phyloP scores from a whole-genome alignment of 2,888 invertebrate species.

The Apamea sordens region DNA sequence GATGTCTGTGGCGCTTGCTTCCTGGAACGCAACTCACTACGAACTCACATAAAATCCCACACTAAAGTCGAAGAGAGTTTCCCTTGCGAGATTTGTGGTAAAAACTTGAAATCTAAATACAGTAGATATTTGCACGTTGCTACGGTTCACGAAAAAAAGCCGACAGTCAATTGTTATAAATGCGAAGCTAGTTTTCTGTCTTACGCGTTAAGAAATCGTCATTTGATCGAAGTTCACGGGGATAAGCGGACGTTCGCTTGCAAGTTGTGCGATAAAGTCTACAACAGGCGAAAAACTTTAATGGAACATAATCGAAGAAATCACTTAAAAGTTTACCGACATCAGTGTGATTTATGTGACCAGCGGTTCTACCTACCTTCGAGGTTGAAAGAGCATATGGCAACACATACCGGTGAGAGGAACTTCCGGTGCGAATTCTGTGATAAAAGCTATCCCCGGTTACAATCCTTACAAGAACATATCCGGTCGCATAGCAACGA shows the following conservation, averaged over 20 bases:
- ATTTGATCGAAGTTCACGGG: conserved; percentile 84
- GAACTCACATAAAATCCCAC: conserved; percentile 84
- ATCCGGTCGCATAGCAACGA: conserved; percentile 89
- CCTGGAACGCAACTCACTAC: conserved; percentile 83
- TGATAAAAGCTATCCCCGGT: conserved; percentile 90
- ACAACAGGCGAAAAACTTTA: conserved; percentile 82
- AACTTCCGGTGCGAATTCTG: conserved; percentile 90
- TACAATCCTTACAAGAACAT: conserved; percentile 90
- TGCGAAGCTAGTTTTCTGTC: conserved; percentile 84
- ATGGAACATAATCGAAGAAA: conserved; percentile 83
- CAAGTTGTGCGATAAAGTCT: conserved; percentile 83
- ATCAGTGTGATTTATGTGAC: conserved; percentile 85
- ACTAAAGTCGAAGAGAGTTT: conserved; percentile 86
- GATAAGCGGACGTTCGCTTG: conserved; percentile 84
- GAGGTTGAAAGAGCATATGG: conserved; percentile 86
- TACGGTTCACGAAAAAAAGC: conserved; percentile 84
- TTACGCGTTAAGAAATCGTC: conserved; percentile 81
- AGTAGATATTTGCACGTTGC: conserved; percentile 82
- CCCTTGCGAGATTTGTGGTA: conserved; percentile 88
- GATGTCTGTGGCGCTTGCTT: conserved; percentile 87
- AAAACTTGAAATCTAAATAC: conserved; percentile 83
- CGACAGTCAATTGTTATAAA: conserved; percentile 84
- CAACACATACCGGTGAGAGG: conserved; percentile 88
- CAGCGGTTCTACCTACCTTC: conserved; percentile 86
- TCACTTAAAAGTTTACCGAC: conserved; percentile 82